Evolutionary conservation across 2,888 invertebrate genomes (phyloP), one percentile per base, ranked within the genome.

Genomic region (Chrysina gloriosa): DNA sequence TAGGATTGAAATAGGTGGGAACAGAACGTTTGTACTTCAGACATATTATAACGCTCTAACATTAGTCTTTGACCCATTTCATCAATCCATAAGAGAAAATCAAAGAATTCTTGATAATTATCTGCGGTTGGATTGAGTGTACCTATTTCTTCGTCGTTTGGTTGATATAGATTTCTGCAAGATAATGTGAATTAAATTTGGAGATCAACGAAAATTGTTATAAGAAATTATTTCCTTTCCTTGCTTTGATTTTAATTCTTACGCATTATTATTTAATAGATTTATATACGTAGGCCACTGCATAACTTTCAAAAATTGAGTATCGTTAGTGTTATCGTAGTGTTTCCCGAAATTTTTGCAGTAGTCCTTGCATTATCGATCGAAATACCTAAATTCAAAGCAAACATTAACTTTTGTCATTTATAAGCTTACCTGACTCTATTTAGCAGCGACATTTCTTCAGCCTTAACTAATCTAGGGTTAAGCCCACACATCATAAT

Each of bases 41-140:
- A 50, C 79, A 80, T 76, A 67, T 77, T 77, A 50, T 75, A 78
- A 29, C 72, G 69, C 16, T 70, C 67, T 6, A 80, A 63, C 71
- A 84, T 82, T 4, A 84, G 70, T 9, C 78, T 80, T 73, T 80
- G 78, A 61, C 86, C 85, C 11, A 86, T 82, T 80, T 91, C 90
- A 74, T 90, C 90, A 78, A 89, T 83, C 86, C 89, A 88, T 0
- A 91, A 80, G 45, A 89, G 76, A 50, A 85, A 81, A 68, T 86
- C 86, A 75, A 89, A 89, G 71, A 84, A 88, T 9, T 80, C 74
- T 68, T 80, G 77, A 72, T 89, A 89, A 74, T 85, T 86, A 0
- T 79, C 72, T 63, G 72, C 72, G 1, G 86, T 84, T 0, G 82
- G 78, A 14, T 34, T 16, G 16, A 4, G 2, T 4, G 27, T 39